Evolutionary conservation across 2,797 vertebrate genomes (phyloP).

Genomic region (Halcyon leucocephala): DNA sequence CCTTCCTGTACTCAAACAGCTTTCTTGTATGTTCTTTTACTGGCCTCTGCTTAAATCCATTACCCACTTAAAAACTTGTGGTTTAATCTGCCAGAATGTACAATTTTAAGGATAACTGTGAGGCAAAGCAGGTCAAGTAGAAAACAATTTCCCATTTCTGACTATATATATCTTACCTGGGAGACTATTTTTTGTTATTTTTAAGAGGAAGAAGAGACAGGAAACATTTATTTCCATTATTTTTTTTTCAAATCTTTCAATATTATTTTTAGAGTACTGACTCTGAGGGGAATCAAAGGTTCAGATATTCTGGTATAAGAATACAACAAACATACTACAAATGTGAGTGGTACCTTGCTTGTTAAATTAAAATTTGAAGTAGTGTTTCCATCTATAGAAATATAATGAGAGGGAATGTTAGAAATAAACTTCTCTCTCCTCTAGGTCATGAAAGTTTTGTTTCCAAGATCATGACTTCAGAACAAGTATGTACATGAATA

Average conservation of each 20-base stretch:
- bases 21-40: neutral
- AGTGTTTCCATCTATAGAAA: neutral
- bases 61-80: neutral
- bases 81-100: neutral
- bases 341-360: neutral
- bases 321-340: neutral
- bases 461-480: neutral
- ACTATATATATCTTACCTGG: neutral
- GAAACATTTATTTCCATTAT: neutral
- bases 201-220: neutral
- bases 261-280: neutral
- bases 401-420: neutral
- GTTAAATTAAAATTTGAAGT: neutral
- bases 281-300: neutral
- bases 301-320: neutral
- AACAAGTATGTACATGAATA: neutral
- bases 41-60: neutral
- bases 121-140: neutral
- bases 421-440: neutral
- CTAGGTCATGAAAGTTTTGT: neutral
- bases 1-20: neutral
- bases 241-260: neutral
- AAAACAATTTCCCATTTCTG: neutral
- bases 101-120: neutral
- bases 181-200: neutral